phyloP scores from a whole-genome alignment of 1,140 invertebrate genomes.

The Drosophila bifasciata region DNA sequence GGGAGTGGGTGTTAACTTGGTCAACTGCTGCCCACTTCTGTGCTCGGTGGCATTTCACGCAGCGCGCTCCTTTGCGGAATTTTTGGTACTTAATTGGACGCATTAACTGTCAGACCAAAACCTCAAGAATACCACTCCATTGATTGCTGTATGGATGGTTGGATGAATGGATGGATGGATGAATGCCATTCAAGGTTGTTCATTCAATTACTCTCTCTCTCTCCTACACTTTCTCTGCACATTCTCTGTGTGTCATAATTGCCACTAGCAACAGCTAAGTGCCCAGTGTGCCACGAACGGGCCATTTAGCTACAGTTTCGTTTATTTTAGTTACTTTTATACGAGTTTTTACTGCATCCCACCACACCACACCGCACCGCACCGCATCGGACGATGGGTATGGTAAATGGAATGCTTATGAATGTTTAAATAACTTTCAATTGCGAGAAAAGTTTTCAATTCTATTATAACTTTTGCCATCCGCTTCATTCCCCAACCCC shows the following conservation, averaged over 20 bases:
- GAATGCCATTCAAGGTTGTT: background rate
- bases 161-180: too few species aligned
- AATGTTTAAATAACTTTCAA: slow-evolving; percentile 54
- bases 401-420: slow-evolving; percentile 47
- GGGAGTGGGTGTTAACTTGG: slow-evolving; percentile 29
- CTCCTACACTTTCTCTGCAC: background rate
- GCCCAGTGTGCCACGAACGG: slow-evolving; percentile 24
- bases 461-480: slow-evolving; percentile 34
- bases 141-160: slow-evolving; percentile 18
- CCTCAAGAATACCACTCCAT: slow-evolving; percentile 1
- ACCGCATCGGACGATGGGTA: background rate
- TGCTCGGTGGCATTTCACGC: slow-evolving; percentile 17
- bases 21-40: slow-evolving; percentile 17
- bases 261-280: slow-evolving; percentile 6
- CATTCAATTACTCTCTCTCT: background rate
- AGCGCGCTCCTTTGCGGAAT: slow-evolving; percentile 10
- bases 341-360: slow-evolving; percentile 25
- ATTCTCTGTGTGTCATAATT: slow-evolving; percentile 29
- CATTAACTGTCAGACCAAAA: slow-evolving; percentile 26
- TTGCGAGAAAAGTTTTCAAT: slow-evolving; percentile 52
- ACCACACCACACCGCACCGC: too few species aligned
- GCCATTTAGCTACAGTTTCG: slow-evolving; percentile 32
- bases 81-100: slow-evolving; percentile 50
- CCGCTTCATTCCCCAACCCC: too few species aligned
- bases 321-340: slow-evolving; percentile 42